Conservation (phyloP, 2,113 vertebrate species). For the Melanerpes aurifrons region DNA sequence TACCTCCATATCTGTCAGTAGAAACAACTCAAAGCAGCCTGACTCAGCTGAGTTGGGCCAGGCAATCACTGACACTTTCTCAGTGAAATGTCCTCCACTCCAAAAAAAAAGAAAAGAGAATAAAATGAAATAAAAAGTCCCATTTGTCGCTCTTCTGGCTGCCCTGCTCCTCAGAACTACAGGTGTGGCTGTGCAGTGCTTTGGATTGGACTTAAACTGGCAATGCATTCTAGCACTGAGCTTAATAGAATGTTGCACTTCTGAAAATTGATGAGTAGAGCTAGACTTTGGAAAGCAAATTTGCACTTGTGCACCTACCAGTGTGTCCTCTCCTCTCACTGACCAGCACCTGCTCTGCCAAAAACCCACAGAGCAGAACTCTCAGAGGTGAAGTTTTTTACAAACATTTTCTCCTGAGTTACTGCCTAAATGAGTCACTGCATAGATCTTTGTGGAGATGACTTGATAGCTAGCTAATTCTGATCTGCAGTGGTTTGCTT, state of each 20-base stretch:
- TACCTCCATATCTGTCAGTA: neutral
- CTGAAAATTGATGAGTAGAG: fast-evolving
- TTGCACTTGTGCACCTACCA: neutral
- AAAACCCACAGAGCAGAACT: neutral
- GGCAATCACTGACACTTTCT: neutral
- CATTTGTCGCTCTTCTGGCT: neutral
- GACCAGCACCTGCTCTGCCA: neutral
- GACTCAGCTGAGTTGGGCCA: neutral
- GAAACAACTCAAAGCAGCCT: neutral
- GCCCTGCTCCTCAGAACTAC: neutral
- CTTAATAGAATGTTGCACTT: neutral
- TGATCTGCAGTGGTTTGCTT: neutral
- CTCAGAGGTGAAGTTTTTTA: neutral
- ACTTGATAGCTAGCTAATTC: neutral
- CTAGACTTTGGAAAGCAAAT: neutral
- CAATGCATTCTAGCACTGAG: neutral
- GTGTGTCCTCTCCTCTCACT: neutral
- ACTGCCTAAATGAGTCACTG: neutral
- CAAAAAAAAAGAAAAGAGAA: neutral
- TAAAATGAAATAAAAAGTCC: neutral
- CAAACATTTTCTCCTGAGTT: neutral
- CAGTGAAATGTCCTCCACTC: neutral
- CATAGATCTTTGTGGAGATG: neutral
- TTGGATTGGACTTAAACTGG: neutral
- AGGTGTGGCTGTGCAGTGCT: neutral